A percentile compares a stretch with the other conserved stretches of the same genome.
Conservation (phyloP, 2,888 invertebrate species). For the Caenorhabditis parvicauda region DNA sequence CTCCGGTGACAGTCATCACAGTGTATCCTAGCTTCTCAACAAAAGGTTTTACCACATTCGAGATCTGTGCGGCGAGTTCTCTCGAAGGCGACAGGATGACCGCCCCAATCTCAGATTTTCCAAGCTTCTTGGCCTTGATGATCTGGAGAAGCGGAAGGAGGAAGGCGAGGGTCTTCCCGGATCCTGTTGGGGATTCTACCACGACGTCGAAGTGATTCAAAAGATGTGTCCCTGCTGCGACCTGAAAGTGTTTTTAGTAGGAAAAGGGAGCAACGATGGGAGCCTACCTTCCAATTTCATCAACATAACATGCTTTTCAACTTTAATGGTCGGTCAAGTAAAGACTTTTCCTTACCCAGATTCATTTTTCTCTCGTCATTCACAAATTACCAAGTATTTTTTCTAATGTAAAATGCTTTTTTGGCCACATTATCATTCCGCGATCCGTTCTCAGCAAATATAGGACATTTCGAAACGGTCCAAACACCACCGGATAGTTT, state of each 20-base stretch:
- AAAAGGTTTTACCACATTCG: slow-evolving; percentile 63
- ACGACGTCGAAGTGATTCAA: slow-evolving; percentile 90
- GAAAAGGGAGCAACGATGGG: no score
- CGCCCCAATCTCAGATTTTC: slow-evolving; percentile 73
- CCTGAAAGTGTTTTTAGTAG: slow-evolving; percentile 21
- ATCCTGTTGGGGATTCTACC: slow-evolving; percentile 96
- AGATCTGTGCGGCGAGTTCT: slow-evolving; percentile 87
- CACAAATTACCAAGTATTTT: no score
- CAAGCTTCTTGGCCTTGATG: slow-evolving; percentile 56
- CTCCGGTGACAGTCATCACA: slow-evolving; percentile 64
- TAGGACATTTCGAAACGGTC: no score
- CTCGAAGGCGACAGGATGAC: slow-evolving; percentile 91
- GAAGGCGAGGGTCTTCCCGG: slow-evolving; percentile 95
- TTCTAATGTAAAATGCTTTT: no score
- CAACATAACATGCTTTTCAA: no score
- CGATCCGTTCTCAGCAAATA: no score
- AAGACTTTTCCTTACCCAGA: no score
- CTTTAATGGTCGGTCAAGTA: no score
- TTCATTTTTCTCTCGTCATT: no score
- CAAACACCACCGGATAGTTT: no score
- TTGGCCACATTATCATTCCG: no score
- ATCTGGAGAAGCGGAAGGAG: slow-evolving; percentile 86
- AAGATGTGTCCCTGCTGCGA: slow-evolving; percentile 39
- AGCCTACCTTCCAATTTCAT: no score
- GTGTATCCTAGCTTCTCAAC: slow-evolving; percentile 30